phyloP scores from a whole-genome alignment of 2,113 vertebrate genomes.

The Beaufortia kweichowensis region DNA sequence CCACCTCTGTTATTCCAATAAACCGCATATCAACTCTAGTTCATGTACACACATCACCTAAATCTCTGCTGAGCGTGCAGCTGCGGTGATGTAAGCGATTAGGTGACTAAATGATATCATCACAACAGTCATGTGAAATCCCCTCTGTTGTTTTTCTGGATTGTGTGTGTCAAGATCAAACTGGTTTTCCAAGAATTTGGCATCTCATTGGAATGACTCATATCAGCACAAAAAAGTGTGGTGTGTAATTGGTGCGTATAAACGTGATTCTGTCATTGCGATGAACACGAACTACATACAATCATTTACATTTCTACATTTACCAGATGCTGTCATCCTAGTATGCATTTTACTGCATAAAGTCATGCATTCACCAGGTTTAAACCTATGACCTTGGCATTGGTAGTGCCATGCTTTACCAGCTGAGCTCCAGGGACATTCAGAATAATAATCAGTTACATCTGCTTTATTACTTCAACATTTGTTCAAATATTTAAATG shows the following conservation, averaged over 20 bases:
- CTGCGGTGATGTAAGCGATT: conserved; percentile 77
- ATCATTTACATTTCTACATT: background rate
- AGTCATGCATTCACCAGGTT: no score
- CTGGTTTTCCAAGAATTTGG: conserved; percentile 58
- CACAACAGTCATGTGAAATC: conserved; percentile 68
- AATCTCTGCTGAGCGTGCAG: conserved; percentile 68
- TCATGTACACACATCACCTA: conserved; percentile 32
- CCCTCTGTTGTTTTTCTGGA: conserved; percentile 55
- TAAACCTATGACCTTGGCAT: no score
- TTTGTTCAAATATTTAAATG: background rate
- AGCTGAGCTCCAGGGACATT: no score
- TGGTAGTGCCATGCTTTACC: no score
- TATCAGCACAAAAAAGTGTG: conserved; percentile 57
- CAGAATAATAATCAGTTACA: no score
- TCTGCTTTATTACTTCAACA: background rate
- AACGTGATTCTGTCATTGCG: conserved; percentile 6
- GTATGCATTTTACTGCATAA: no score
- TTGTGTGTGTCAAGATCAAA: conserved; percentile 61
- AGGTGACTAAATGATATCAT: conserved; percentile 74
- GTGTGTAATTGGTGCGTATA: conserved; percentile 37
- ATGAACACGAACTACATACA: background rate
- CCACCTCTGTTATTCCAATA: conserved; percentile 57
- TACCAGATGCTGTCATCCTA: no score
- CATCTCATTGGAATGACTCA: conserved; percentile 51
- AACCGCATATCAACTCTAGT: conserved; percentile 5